A percentile compares a stretch with the other conserved stretches of the same genome.
These are phyloP conservation scores for Gadus chalcogrammus DNA, from an alignment of 2,113 vertebrate genomes.

Conservation along the genomic window DNA sequence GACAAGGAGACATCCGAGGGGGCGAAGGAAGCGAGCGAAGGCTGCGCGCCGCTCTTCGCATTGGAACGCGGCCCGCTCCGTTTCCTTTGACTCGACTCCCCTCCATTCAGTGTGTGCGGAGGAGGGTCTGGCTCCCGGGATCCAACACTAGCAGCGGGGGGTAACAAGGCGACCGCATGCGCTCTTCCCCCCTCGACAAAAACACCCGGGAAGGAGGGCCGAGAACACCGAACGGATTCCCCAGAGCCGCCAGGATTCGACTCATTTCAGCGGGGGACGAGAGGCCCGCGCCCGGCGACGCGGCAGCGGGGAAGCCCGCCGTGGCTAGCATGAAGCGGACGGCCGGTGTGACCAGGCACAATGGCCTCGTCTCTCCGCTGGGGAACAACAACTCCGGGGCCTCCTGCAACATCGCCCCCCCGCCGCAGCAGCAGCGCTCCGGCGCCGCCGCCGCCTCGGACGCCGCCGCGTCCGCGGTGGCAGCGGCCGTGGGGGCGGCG, in stretches of 20 bases:
- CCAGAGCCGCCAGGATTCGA: slow-evolving; percentile 1
- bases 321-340: slow-evolving; percentile 63
- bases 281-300: slow-evolving; percentile 13
- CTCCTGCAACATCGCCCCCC: slow-evolving; percentile 74
- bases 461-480: slow-evolving; percentile 27
- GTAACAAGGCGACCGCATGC: slow-evolving; percentile 57
- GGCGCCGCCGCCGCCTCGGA: slow-evolving; percentile 16
- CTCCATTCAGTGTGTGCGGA: slow-evolving; percentile 58
- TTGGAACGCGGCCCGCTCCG: slow-evolving; percentile 51
- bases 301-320: slow-evolving; percentile 40
- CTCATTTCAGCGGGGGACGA: slow-evolving; percentile 18
- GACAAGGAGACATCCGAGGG: background rate
- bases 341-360: slow-evolving; percentile 32
- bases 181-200: slow-evolving; percentile 35
- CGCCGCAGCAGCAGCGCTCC: slow-evolving; percentile 61
- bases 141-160: slow-evolving; percentile 60
- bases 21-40: slow-evolving; percentile 49
- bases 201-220: slow-evolving; percentile 35
- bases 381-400: slow-evolving; percentile 91
- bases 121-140: slow-evolving; percentile 52
- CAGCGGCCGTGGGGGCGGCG: slow-evolving; percentile 62
- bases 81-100: slow-evolving; percentile 53
- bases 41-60: slow-evolving; percentile 18
- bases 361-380: slow-evolving; percentile 79
- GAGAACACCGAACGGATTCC: background rate